Evolutionary conservation across 2,888 invertebrate genomes (phyloP).

Genomic region (Willowsia nigromaculata): DNA sequence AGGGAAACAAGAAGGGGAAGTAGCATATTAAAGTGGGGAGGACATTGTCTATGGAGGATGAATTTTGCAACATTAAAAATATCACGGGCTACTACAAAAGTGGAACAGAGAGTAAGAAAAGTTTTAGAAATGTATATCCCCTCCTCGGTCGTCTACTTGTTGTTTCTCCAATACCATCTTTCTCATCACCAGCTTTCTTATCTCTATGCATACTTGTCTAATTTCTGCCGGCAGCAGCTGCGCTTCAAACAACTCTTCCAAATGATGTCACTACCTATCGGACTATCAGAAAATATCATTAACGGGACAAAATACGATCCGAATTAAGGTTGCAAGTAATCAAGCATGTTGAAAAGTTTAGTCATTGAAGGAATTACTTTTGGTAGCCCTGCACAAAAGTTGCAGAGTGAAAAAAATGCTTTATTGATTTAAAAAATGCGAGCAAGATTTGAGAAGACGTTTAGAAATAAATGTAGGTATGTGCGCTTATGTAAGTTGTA

Average conservation of each 20-base stretch:
- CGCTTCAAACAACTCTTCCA: neutral
- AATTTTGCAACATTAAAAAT: slow-evolving; percentile 42
- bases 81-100: neutral
- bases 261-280: neutral
- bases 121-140: neutral
- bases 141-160: neutral
- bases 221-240: neutral
- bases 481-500: too few relatives aligned
- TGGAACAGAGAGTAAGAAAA: too few relatives aligned
- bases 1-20: neutral
- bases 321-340: neutral
- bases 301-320: neutral
- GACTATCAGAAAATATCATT: neutral
- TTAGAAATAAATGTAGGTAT: too few relatives aligned
- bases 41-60: slow-evolving; percentile 38
- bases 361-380: too few relatives aligned
- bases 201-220: neutral
- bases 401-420: too few relatives aligned
- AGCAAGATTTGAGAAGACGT: too few relatives aligned
- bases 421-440: too few relatives aligned
- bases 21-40: neutral
- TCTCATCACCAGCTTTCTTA: neutral
- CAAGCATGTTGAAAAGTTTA: too few relatives aligned
- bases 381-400: too few relatives aligned
- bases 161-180: neutral